Evolutionary conservation across 1,140 invertebrate species (phyloP), one percentile per base, ranked within the genome.

Genomic region (Nomia melanderi): DNA sequence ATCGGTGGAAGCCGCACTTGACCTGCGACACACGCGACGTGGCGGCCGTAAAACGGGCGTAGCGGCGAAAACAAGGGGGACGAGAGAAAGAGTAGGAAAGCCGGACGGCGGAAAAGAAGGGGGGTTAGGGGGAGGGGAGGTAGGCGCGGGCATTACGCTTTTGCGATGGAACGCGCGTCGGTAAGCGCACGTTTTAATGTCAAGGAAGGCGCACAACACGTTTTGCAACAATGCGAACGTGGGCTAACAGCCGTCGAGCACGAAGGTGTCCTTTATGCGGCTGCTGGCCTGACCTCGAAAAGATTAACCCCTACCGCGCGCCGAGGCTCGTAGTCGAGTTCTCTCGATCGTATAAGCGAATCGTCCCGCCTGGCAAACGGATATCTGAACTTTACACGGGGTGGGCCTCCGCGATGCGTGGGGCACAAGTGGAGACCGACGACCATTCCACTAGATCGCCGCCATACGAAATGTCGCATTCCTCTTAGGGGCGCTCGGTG

Each of bases 191-290:
- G 73, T 83, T 84, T 84, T 84, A 84, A 84, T 84, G 82, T 84
- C 82, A 84, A 84, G 82, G 82, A 76, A 84, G 77, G 78, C 81
- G 71, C 63, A 54, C 76, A 44, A 77, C 70, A 59, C 65, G 57
- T 84, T 84, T 83, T 83, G 82, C 76, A 84, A 84, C 81, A 72
- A 83, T 83, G 39, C 63, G 77, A 83, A 76, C 70, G 82, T 84
- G 77, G 82, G 81, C 53, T 84, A 50, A 59, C 41, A 36, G 17
- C 9, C 67, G 27, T 17, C 63, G 47, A 65, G 63, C 56, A 71
- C 62, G 63, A 64, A 50, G 47, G 66, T 82, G 56, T 69, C 64
- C 33, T 62, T 66, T 71, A 60, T 36, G 29, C 36, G 23, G 33
- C 27, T 39, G 33, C 12, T 54, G 31, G 39, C 25, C 23, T 29